Percentiles rank a stretch among this genome's conserved stretches.
These are phyloP conservation scores for Agonum fuliginosum DNA, from an alignment of 2,888 invertebrate species.

Conservation along the genomic window DNA sequence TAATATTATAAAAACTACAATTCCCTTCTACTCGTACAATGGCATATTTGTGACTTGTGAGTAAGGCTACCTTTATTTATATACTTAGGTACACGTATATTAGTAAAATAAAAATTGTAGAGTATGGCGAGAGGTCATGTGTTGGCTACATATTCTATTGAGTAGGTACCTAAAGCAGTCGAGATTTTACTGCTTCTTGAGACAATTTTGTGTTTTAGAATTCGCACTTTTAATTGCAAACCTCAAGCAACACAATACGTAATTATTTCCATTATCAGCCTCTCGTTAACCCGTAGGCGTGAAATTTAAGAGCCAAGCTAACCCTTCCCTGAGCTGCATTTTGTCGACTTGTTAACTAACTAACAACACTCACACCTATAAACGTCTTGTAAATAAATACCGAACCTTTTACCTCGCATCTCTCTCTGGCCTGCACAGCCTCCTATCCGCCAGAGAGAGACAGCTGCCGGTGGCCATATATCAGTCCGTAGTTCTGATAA, in stretches of 20 bases:
- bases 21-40: too few relatives aligned
- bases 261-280: slow-evolving; percentile 19
- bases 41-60: too few relatives aligned
- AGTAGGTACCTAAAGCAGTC: too few relatives aligned
- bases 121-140: too few relatives aligned
- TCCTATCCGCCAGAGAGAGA: slow-evolving; percentile 36
- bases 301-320: slow-evolving; percentile 5
- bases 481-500: slow-evolving; percentile 57
- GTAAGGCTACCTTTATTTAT: too few relatives aligned
- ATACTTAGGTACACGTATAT: too few relatives aligned
- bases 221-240: slow-evolving; percentile 3
- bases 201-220: too few relatives aligned
- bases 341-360: slow-evolving; percentile 56
- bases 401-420: slow-evolving; percentile 3
- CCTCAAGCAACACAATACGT: not conserved
- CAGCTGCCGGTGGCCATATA: slow-evolving; percentile 29
- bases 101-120: too few relatives aligned
- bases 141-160: too few relatives aligned
- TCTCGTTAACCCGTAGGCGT: slow-evolving; percentile 27
- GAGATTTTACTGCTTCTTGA: too few relatives aligned
- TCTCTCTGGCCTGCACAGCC: not conserved
- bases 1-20: too few relatives aligned
- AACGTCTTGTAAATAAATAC: slow-evolving; percentile 58
- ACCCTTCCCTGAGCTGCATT: slow-evolving; percentile 40
- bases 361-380: slow-evolving; percentile 58